Base-by-base conservation (phyloP, 1,140 invertebrate genomes). In the Lucilia sericata region DNA sequence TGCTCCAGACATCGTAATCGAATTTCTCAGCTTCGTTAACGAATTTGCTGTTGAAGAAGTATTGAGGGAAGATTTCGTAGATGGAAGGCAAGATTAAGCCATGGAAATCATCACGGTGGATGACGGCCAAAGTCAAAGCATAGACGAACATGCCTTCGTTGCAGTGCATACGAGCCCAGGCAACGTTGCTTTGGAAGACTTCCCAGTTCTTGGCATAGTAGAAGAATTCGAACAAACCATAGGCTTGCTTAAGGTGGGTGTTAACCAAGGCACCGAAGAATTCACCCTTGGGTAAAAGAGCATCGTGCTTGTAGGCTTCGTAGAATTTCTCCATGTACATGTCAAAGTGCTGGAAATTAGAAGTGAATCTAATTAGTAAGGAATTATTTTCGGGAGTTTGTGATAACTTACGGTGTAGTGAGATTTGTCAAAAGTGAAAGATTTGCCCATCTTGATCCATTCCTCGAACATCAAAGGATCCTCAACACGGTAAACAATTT, bases 401-500 rank as follows among this genome's bases (percentile, higher is more conserved):
- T 2, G 2, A n/a, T 2, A 30, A 86, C 93, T 86, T 81, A 90
- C 88, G 34, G 30, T 65, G 42, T 90, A 90, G 19, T 86, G 85
- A 7, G 85, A 36, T 87, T 89, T 88, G 82, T 88, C 87, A 47
- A 60, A 10, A 12, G 86, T 81, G 17, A 88, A 80, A 0, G 85
- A 65, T 13, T 87, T 76, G 36, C 88, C 88, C 0, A 85, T 14
- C 84, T 89, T 88, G 82, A 90, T 88, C 51, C 80, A 89, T 83
- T 90, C 88, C 83, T 89, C 88, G 83, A 89, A 90, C 83, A 86
- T 85, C 5, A 90, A 60, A 0, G 94, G 84, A 82, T 84, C 88
- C 86, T 92, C 92, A 3, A 95, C 91, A 85, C 94, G 93, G 82
- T 94, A 92, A 25, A 94, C 90, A 19, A 96, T 91, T 82, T 93